These are phyloP conservation scores for Apodemia hepburni DNA, from an alignment of 2,888 invertebrate genomes.

Conservation along the genomic window DNA sequence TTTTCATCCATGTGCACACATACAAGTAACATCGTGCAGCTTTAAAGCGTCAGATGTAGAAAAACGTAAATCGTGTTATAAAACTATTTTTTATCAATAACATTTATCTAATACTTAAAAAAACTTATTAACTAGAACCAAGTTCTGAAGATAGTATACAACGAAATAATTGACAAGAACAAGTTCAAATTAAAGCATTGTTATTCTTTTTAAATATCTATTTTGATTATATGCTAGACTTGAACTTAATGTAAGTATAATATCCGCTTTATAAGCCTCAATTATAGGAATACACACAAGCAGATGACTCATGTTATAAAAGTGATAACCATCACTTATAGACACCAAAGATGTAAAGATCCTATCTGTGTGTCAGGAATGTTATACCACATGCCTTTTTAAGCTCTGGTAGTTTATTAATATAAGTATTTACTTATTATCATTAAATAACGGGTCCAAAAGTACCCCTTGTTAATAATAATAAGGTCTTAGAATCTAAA, in stretches of 20 bases:
- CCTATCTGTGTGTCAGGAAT: neutral
- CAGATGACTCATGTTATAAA: too few relatives aligned
- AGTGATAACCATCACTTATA: too few relatives aligned
- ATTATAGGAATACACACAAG: too few relatives aligned
- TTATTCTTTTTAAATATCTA: neutral
- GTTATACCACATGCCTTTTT: neutral
- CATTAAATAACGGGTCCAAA: neutral
- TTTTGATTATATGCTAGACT: too few relatives aligned
- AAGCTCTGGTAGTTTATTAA: neutral
- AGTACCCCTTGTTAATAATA: neutral
- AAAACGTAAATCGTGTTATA: too few relatives aligned
- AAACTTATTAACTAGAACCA: neutral
- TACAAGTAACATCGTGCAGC: too few relatives aligned
- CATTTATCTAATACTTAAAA: neutral
- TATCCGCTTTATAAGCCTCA: neutral
- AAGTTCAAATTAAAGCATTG: neutral
- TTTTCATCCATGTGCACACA: too few relatives aligned
- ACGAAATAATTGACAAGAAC: constrained; percentile 4
- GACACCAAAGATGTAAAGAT: too few relatives aligned
- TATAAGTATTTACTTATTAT: neutral
- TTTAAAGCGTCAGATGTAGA: too few relatives aligned
- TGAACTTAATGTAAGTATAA: neutral
- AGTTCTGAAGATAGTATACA: neutral
- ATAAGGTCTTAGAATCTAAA: neutral
- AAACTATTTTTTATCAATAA: too few relatives aligned